A percentile compares a stretch with the other conserved stretches of the same genome.
Conservation (phyloP, 2,797 vertebrate species). For the Salarias fasciatus region DNA sequence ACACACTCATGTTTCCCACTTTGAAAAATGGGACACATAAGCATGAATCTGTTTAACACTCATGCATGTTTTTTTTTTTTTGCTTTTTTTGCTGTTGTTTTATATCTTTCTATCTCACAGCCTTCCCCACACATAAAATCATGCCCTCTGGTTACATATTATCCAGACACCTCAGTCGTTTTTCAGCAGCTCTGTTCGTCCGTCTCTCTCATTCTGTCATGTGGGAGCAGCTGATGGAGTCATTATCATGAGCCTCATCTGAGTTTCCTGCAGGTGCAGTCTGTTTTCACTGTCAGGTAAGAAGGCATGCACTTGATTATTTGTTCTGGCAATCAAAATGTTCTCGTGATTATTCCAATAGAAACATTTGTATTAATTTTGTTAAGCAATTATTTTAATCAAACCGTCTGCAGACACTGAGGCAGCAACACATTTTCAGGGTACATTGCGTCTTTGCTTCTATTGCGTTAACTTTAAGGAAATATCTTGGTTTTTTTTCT, state of each 20-base stretch:
- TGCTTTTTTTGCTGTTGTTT: no score
- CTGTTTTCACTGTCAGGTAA: constrained; percentile 7
- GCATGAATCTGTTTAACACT: constrained; percentile 25
- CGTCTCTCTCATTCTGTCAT: neutral
- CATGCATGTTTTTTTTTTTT: constrained; percentile 6
- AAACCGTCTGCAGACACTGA: neutral
- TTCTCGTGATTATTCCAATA: no score
- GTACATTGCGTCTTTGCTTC: neutral
- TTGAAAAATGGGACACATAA: constrained; percentile 33
- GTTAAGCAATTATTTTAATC: neutral
- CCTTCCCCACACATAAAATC: constrained; percentile 14
- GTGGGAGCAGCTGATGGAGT: constrained; percentile 24
- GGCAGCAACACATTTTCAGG: neutral
- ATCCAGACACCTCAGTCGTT: constrained; percentile 16
- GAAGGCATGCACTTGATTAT: constrained; percentile 4
- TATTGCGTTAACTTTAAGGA: constrained; percentile 11
- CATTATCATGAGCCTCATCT: constrained; percentile 28
- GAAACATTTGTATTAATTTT: no score
- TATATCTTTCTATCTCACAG: neutral
- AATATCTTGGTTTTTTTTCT: constrained; percentile 19
- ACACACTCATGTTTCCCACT: no score
- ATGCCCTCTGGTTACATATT: constrained; percentile 39
- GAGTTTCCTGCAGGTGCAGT: neutral
- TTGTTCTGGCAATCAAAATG: neutral
- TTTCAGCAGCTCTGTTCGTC: neutral